A percentile compares a stretch with the other conserved stretches of the same genome.
These are phyloP conservation scores for Ctenicera cuprea DNA, from an alignment of 2,888 invertebrate species.

Conservation along the genomic window DNA sequence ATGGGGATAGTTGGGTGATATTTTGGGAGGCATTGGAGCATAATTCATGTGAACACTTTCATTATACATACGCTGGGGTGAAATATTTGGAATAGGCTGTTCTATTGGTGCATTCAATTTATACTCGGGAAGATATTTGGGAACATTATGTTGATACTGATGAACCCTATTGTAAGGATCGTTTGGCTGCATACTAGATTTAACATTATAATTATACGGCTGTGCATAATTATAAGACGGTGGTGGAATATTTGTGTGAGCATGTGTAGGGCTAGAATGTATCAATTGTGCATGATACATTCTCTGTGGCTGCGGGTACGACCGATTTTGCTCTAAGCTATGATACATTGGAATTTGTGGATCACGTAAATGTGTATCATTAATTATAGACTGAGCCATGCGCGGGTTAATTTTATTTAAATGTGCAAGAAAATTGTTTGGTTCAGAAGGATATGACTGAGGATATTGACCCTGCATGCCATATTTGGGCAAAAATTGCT, in stretches of 20 bases:
- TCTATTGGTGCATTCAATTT: slow-evolving; percentile 55
- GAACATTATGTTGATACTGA: slow-evolving; percentile 42
- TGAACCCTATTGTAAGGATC: slow-evolving; percentile 46
- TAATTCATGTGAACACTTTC: slow-evolving; percentile 63
- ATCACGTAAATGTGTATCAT: slow-evolving; percentile 66
- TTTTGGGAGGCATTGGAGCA: slow-evolving; percentile 60
- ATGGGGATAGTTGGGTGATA: slow-evolving; percentile 61
- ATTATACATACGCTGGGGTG: slow-evolving; percentile 63
- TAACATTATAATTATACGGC: slow-evolving; percentile 48
- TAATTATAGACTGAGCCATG: slow-evolving; percentile 68
- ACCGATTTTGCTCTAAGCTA: slow-evolving; percentile 59
- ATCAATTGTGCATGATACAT: slow-evolving; percentile 54
- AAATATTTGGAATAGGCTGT: slow-evolving; percentile 62
- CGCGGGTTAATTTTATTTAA: slow-evolving; percentile 66
- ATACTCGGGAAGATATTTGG: slow-evolving; percentile 51
- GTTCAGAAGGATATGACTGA: slow-evolving; percentile 55
- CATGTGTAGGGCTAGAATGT: slow-evolving; percentile 48
- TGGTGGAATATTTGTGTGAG: slow-evolving; percentile 51
- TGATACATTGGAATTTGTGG: slow-evolving; percentile 62
- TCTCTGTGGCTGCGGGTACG: slow-evolving; percentile 63
- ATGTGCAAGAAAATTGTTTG: slow-evolving; percentile 66
- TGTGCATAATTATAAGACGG: slow-evolving; percentile 58
- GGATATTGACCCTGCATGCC: slow-evolving; percentile 57
- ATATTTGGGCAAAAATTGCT: slow-evolving; percentile 56
- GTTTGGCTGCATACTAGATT: slow-evolving; percentile 33